Percentiles rank a stretch among this genome's conserved stretches.
phyloP scores from a whole-genome alignment of 37 sponge, comb jelly and placozoan genomes.

The Lycopodina hypogea region DNA sequence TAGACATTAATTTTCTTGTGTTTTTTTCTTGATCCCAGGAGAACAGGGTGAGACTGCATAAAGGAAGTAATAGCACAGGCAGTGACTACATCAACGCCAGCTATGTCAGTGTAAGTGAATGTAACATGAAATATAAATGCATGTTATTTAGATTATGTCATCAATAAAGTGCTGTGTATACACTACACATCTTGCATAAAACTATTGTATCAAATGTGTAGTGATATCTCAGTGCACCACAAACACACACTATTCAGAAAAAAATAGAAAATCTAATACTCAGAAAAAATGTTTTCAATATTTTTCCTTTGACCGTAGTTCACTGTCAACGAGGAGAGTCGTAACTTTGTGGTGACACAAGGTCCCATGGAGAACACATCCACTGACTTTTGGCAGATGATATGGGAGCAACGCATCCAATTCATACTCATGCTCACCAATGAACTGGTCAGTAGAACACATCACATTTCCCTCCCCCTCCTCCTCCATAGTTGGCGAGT shows the following conservation, averaged over 20 bases:
- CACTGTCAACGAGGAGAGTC: constrained; percentile 1
- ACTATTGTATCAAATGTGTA: too few relatives aligned
- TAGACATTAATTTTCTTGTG: too few relatives aligned
- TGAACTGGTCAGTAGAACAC: constrained; percentile 43
- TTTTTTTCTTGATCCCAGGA: too few relatives aligned
- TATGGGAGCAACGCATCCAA: constrained; percentile 77
- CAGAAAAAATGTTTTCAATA: background rate
- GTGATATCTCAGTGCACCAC: background rate
- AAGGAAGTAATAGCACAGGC: constrained; percentile 55
- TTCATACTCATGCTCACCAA: constrained; percentile 85
- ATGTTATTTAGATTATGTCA: background rate
- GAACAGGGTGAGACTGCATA: constrained; percentile 70
- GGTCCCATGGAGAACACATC: constrained; percentile 84
- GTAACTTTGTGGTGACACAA: constrained; percentile 74
- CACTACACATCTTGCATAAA: too few relatives aligned
- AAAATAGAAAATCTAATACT: background rate
- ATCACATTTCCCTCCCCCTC: too few relatives aligned
- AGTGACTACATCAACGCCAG: constrained; percentile 96
- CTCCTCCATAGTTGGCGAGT: too few relatives aligned
- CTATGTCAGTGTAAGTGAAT: constrained; percentile 58
- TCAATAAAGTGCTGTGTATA: background rate
- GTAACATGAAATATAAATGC: background rate
- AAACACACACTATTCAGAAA: background rate
- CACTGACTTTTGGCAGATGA: constrained; percentile 97
- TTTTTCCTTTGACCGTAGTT: background rate